These are phyloP conservation scores for Tipula vernalis DNA, from an alignment of 2,888 invertebrate species.

Conservation along the genomic window DNA sequence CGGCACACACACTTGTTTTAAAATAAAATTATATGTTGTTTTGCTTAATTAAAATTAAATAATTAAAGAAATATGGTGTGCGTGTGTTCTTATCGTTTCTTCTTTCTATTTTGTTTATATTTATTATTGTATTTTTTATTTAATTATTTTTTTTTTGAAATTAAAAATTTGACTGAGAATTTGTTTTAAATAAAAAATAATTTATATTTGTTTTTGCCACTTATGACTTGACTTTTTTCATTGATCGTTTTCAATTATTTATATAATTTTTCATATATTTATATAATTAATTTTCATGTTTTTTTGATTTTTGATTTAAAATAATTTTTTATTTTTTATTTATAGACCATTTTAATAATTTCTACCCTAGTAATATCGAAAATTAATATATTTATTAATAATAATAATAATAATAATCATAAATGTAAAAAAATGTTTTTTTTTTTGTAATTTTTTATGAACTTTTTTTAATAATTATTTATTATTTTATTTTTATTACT, in stretches of 20 bases:
- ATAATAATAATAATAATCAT: conserved; percentile 8
- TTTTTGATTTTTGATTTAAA: not conserved
- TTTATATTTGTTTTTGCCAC: not conserved
- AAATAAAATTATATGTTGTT: not conserved
- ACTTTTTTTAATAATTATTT: not conserved
- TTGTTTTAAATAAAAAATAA: not conserved
- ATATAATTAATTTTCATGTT: not conserved
- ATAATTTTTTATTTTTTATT: not conserved
- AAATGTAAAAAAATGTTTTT: conserved; percentile 7
- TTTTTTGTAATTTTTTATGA: not conserved
- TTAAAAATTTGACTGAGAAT: not conserved
- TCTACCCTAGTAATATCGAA: conserved; percentile 7
- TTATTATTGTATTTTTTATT: not conserved
- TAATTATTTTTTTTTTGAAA: not conserved
- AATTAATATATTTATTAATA: conserved; percentile 6
- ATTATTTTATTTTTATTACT: conserved; percentile 5
- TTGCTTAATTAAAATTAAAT: not conserved
- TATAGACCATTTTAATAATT: not conserved
- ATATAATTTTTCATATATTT: not conserved
- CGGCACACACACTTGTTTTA: not conserved
- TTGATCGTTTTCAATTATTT: not conserved
- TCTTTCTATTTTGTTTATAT: not conserved
- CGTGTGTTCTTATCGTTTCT: not conserved
- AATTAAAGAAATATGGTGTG: not conserved
- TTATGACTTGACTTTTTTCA: not conserved